Base-by-base conservation (phyloP, 2,888 invertebrate species). In the Metopia argyrocephala region DNA sequence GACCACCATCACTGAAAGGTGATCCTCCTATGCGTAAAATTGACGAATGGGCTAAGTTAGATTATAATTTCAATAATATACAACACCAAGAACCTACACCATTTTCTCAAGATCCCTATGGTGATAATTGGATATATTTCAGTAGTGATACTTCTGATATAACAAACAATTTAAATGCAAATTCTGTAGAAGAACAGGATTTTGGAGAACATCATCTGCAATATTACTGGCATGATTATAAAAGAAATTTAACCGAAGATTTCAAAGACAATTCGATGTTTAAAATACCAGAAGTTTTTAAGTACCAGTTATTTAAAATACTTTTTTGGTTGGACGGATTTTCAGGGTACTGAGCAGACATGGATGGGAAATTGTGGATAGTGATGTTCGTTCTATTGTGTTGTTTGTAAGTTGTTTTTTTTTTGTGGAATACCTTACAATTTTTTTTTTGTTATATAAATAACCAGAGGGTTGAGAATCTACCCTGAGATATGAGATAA, bases 41-140 rank as follows among this genome's bases (percentile, higher is more conserved):
- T 31, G 90, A 91, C 84, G 86, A 88, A 83, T 91, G 89, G 86
- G 90, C 89, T 45, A 91, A 91, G 82, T 73, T 91, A 66, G 86
- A 89, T 1, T 85, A 86, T 0, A 85, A 87, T 64, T 91, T 90
- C 45, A 91, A 91, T 75, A 87, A 90, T 75, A 73, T 88, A 9
- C 84, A 80, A 12, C 71, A 83, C 62, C 83, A 85, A 18, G 69
- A 78, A 2, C 84, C 86, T 2, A 85, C 85, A 20, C 85, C 86
- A 3, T 84, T 84, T 27, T 83, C 79, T 0, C 85, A 86, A 57
- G 86, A 89, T 85, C 86, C 86, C 0, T 86, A 86, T 57, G 85
- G 84, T 1, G 87, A 86, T 28, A 86, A 88, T 28, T 90, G 89
- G 89, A 87, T 88, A 2, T 89, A 89, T 84, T 89, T 87, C 66